Conservation (phyloP, 2,797 vertebrate species). For the Enteromius trimaculatus region DNA sequence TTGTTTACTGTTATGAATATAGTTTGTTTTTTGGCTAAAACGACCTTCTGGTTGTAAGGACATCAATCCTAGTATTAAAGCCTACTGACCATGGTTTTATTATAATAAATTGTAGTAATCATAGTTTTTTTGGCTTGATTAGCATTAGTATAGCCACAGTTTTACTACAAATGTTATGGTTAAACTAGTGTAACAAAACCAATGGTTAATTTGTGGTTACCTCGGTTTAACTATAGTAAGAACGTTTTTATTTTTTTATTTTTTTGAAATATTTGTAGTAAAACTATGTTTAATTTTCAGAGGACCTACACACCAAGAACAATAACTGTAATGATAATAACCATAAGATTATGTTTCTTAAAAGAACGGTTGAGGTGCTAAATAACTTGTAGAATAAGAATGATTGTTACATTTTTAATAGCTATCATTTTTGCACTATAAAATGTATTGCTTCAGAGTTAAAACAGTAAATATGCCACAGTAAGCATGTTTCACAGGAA, state of each 20-base stretch:
- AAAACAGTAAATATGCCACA: too few relatives aligned
- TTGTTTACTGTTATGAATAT: constrained; percentile 26
- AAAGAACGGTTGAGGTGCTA: background rate
- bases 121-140: background rate
- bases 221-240: background rate
- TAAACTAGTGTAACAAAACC: background rate
- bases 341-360: background rate
- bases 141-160: background rate
- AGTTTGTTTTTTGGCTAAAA: constrained; percentile 15
- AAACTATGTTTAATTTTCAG: background rate
- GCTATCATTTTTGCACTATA: background rate
- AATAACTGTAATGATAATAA: background rate
- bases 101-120: background rate
- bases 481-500: background rate
- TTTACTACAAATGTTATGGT: background rate
- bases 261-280: background rate
- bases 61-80: background rate
- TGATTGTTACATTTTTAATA: background rate
- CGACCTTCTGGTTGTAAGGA: background rate
- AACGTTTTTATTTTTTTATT: background rate
- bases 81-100: background rate
- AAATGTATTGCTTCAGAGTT: background rate
- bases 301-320: background rate
- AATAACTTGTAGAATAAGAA: background rate
- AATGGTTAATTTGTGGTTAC: background rate